Evolutionary conservation across 1,140 invertebrate genomes (phyloP).

Genomic region (Caerostris darwini): DNA sequence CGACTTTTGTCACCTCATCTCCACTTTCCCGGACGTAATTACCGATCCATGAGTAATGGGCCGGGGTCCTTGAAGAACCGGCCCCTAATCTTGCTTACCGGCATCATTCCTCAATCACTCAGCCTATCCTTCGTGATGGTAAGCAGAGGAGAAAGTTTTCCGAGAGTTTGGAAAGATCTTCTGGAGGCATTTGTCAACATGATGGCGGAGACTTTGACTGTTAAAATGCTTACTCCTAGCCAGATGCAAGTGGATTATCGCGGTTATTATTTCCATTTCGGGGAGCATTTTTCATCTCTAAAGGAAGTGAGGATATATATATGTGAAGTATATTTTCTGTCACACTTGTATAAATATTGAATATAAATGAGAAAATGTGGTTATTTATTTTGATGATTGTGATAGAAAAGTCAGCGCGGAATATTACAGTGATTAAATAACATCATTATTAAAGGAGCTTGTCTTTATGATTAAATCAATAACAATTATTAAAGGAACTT

Average conservation of each 20-base stretch:
- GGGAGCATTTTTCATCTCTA: too few relatives aligned
- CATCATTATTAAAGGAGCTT: too few relatives aligned
- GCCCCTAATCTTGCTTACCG: constrained; percentile 3
- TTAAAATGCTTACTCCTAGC: not conserved
- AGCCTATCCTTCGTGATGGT: not conserved
- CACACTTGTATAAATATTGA: too few relatives aligned
- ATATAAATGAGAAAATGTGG: too few relatives aligned
- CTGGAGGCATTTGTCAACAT: not conserved
- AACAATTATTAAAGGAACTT: too few relatives aligned
- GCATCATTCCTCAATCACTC: constrained; percentile 20
- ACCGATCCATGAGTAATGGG: constrained; percentile 1
- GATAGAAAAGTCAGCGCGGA: too few relatives aligned
- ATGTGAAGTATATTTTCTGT: too few relatives aligned
- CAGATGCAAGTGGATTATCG: not conserved
- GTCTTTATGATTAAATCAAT: too few relatives aligned
- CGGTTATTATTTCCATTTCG: too few relatives aligned
- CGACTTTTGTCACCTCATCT: not conserved
- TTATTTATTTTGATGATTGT: too few relatives aligned
- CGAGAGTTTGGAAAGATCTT: not conserved
- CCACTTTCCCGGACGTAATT: not conserved
- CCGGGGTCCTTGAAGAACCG: constrained; percentile 1
- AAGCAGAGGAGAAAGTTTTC: constrained; percentile 16
- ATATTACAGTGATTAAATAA: too few relatives aligned
- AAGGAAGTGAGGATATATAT: too few relatives aligned
- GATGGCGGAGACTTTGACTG: not conserved